Evolutionary conservation across 2,888 invertebrate genomes (phyloP).

Genomic region (Thelaira solivaga): DNA sequence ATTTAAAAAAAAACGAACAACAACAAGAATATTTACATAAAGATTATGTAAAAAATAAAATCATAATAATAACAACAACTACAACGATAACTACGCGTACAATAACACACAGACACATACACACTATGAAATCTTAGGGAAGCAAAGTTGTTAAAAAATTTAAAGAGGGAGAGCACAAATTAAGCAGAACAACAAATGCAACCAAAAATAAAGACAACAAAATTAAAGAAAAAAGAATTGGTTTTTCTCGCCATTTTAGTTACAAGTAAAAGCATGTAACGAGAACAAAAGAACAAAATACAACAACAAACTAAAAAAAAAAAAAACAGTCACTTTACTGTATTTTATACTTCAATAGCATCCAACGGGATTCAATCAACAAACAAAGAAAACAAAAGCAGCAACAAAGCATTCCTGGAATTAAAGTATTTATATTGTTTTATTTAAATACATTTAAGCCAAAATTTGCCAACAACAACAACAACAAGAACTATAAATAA

Average conservation of each 20-base stretch:
- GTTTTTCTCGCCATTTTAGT: conserved; percentile 6
- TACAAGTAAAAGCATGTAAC: too few relatives aligned
- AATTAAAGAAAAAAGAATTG: not conserved
- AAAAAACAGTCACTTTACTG: conserved; percentile 12
- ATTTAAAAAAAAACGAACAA: not conserved
- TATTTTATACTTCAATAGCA: conserved; percentile 8
- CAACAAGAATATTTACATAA: conserved; percentile 34
- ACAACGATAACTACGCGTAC: not conserved
- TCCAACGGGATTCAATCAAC: conserved; percentile 20
- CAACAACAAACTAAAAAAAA: not conserved
- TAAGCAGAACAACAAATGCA: not conserved
- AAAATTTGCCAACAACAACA: not conserved
- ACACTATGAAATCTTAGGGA: not conserved
- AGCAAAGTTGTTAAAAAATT: too few relatives aligned
- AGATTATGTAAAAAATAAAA: conserved; percentile 37
- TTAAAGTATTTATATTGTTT: conserved; percentile 39
- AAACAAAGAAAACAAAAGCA: conserved; percentile 19
- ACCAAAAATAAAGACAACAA: conserved; percentile 19
- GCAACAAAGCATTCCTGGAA: conserved; percentile 49
- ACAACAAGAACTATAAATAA: not conserved
- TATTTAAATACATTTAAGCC: conserved; percentile 44
- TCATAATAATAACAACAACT: conserved; percentile 22
- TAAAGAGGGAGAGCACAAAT: not conserved
- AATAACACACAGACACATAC: not conserved
- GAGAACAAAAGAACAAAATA: not conserved